phyloP scores from a whole-genome alignment of 2,113 vertebrate genomes.

The Psammodynastes pulverulentus region DNA sequence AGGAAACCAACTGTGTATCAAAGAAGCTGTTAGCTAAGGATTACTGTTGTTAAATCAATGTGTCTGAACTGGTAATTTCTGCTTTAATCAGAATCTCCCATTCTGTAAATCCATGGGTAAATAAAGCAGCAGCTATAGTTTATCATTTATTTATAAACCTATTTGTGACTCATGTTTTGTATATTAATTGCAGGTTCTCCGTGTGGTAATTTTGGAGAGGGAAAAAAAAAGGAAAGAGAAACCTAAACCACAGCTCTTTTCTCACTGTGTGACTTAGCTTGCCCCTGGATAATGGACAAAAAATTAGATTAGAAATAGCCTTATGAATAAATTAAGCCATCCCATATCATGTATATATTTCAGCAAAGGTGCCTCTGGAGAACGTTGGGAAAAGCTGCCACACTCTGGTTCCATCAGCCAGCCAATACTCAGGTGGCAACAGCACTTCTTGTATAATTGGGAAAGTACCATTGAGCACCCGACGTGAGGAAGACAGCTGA shows the following conservation, averaged over 20 bases:
- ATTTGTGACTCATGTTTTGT: constrained; percentile 67
- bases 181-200: constrained; percentile 63
- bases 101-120: constrained; percentile 64
- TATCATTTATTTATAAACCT: constrained; percentile 71
- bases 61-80: constrained; percentile 53
- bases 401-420: not conserved
- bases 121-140: constrained; percentile 60
- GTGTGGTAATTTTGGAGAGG: constrained; percentile 60
- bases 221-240: not conserved
- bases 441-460: not conserved
- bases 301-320: constrained; percentile 69
- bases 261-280: constrained; percentile 42
- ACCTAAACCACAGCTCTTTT: not conserved
- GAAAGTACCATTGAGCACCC: not conserved
- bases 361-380: constrained; percentile 42
- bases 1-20: not conserved
- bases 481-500: not conserved
- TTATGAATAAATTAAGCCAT: constrained; percentile 70
- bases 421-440: not conserved
- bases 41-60: constrained; percentile 50
- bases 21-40: constrained; percentile 14
- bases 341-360: constrained; percentile 60
- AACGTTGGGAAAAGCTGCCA: constrained; percentile 6
- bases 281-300: constrained; percentile 58
- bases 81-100: constrained; percentile 66